These are phyloP conservation scores for Gorsachius magnificus DNA, from an alignment of 2,797 vertebrate genomes.

Conservation along the genomic window DNA sequence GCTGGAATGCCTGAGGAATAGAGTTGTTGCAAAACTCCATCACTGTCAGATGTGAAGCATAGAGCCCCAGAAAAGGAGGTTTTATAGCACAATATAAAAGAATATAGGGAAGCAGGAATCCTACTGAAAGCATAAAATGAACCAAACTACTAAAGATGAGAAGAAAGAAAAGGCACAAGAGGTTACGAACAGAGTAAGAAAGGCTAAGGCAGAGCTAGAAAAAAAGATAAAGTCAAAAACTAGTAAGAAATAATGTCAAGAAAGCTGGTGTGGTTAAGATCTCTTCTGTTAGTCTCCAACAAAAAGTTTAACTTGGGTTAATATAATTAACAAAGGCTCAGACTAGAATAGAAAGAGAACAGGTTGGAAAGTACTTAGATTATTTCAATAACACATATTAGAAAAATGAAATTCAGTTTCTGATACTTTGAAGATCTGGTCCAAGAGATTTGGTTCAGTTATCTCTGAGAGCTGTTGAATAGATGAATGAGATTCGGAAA, in stretches of 20 bases:
- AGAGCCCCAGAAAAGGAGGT: neutral
- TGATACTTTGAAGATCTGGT: neutral
- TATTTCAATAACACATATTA: neutral
- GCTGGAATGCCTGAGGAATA: neutral
- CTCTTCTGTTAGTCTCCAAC: neutral
- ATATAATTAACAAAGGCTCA: neutral
- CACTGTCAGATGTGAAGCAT: neutral
- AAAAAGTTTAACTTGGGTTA: neutral
- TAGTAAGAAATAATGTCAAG: neutral
- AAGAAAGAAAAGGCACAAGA: neutral
- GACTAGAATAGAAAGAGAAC: neutral
- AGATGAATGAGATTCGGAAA: neutral
- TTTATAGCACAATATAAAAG: neutral
- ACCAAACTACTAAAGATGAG: neutral
- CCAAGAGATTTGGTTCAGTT: neutral
- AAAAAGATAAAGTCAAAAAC: neutral
- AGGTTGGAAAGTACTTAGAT: neutral
- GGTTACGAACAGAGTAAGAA: neutral
- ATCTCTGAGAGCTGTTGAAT: neutral
- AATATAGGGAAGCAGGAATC: neutral
- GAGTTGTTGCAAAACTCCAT: neutral
- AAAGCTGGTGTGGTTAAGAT: neutral
- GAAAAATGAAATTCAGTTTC: neutral
- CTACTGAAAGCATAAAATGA: neutral
- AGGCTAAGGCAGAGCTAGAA: neutral